Percentiles rank a stretch among this genome's conserved stretches.
phyloP scores from a whole-genome alignment of 1,140 invertebrate genomes.

The Macrocentrus cingulum region DNA sequence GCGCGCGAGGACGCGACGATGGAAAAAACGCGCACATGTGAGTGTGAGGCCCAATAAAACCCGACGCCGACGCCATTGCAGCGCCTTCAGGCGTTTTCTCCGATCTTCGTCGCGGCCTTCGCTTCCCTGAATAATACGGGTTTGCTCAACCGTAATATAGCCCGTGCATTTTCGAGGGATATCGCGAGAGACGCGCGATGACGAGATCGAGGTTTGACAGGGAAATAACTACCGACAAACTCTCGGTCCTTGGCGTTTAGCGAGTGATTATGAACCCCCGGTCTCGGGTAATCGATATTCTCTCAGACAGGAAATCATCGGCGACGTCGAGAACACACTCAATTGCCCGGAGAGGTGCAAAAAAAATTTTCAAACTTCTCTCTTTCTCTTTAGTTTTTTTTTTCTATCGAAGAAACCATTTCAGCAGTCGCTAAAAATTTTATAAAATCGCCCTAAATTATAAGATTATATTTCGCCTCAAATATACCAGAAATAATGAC shows the following conservation, averaged over 20 bases:
- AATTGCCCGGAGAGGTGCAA: not conserved
- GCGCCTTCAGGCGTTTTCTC: slow-evolving; percentile 12
- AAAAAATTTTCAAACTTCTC: not conserved
- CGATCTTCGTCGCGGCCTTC: slow-evolving; percentile 10
- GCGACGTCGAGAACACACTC: not conserved
- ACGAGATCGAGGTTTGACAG: slow-evolving; percentile 30
- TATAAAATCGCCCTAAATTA: not conserved
- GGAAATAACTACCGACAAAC: slow-evolving; percentile 31
- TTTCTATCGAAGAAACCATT: not conserved
- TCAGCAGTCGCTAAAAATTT: not conserved
- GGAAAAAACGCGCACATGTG: not conserved
- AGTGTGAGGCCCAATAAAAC: slow-evolving; percentile 36
- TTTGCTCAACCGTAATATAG: not conserved
- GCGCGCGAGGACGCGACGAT: too few species aligned
- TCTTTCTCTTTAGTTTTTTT: not conserved
- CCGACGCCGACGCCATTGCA: slow-evolving; percentile 23
- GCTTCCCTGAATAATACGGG: not conserved
- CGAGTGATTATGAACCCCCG: slow-evolving; percentile 11
- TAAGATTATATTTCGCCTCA: not conserved
- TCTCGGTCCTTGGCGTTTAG: slow-evolving; percentile 26
- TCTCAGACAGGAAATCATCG: slow-evolving; percentile 7
- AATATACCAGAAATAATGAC: not conserved
- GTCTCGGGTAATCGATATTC: not conserved
- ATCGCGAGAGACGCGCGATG: not conserved
- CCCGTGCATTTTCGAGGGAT: not conserved